Evolutionary conservation across 1,140 invertebrate species (phyloP).

Genomic region (Bombus confusus): DNA sequence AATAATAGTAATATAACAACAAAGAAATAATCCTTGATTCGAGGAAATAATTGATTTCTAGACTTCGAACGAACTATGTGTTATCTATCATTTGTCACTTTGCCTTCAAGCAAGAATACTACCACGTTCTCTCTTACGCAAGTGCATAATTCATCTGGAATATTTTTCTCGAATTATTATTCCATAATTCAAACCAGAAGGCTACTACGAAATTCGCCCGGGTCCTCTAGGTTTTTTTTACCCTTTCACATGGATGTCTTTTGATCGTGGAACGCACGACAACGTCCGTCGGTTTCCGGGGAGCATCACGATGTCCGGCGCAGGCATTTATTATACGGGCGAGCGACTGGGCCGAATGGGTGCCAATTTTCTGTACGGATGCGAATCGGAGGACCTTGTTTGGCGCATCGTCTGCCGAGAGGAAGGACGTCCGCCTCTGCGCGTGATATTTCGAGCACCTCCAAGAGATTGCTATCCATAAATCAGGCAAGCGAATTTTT

Average conservation of each 20-base stretch:
- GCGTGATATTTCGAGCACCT: constrained; percentile 30
- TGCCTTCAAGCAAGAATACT: neutral
- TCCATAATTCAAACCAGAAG: neutral
- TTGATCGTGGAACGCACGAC: constrained; percentile 8
- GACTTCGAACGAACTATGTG: neutral
- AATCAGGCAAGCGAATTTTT: constrained; percentile 34
- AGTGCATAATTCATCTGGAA: neutral
- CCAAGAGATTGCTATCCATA: constrained; percentile 31
- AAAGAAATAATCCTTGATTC: neutral
- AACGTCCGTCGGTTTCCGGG: constrained; percentile 1
- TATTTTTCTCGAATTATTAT: neutral
- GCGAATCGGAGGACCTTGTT: constrained; percentile 43
- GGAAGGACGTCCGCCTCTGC: constrained; percentile 13
- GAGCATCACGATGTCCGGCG: constrained; percentile 27
- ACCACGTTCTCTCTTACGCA: neutral
- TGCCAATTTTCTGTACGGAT: constrained; percentile 56
- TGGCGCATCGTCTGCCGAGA: constrained; percentile 17
- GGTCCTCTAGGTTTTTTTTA: neutral
- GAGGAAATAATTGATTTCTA: too few species aligned
- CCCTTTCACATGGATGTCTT: neutral
- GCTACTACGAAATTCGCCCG: neutral
- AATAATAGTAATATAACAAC: too few species aligned
- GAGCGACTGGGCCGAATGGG: constrained; percentile 40
- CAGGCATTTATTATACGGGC: constrained; percentile 46
- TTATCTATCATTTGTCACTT: neutral